A percentile compares a stretch with the other conserved stretches of the same genome.
Conservation (phyloP, 2,113 vertebrate species). For the Erpornis zantholeuca region DNA sequence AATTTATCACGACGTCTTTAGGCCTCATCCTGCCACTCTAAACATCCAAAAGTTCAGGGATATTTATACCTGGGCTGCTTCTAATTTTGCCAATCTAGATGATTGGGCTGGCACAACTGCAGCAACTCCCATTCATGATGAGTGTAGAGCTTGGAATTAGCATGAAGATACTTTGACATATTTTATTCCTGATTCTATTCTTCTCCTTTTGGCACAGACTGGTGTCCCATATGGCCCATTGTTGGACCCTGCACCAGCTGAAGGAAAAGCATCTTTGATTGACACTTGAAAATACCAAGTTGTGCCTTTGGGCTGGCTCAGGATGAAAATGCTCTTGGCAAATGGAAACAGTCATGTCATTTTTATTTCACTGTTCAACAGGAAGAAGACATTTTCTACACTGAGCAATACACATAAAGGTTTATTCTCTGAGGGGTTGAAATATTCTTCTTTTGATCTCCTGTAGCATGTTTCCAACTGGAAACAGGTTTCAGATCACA, state of each 20-base stretch:
- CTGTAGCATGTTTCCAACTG: background rate
- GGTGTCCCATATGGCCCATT: conserved; percentile 44
- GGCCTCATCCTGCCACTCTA: background rate
- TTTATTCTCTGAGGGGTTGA: background rate
- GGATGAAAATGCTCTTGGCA: conserved; percentile 53
- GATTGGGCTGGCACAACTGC: background rate
- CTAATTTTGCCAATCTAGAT: background rate
- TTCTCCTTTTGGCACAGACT: conserved; percentile 11
- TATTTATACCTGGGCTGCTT: conserved; percentile 42
- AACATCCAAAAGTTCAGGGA: background rate
- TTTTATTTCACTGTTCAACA: conserved; percentile 8
- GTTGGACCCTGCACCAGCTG: conserved; percentile 45
- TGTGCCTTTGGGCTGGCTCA: conserved; percentile 50
- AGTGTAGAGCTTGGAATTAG: background rate
- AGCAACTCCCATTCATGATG: background rate
- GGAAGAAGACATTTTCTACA: conserved; percentile 27
- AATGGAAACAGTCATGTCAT: background rate
- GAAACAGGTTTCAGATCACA: background rate
- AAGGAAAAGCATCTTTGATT: conserved; percentile 50
- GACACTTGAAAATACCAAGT: conserved; percentile 58
- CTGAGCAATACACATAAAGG: background rate
- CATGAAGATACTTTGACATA: background rate
- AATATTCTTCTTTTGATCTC: background rate
- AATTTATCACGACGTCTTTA: background rate
- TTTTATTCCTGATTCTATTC: conserved; percentile 41